phyloP scores from a whole-genome alignment of 2,888 invertebrate genomes.

The Hyposoter didymator region DNA sequence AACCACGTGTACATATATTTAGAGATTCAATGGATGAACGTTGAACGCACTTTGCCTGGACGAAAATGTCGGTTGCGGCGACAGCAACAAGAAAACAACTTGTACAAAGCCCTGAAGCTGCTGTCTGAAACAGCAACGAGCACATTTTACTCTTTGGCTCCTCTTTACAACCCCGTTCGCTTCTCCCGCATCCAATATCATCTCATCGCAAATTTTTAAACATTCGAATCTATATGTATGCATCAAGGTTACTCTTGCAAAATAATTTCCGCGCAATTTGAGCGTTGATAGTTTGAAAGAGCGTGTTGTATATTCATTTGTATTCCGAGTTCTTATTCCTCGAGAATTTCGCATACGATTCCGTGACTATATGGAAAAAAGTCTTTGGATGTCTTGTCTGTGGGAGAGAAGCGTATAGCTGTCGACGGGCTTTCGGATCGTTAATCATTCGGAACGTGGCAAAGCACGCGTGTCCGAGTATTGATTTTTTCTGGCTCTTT shows the following conservation, averaged over 20 bases:
- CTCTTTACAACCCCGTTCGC: slow-evolving; percentile 6
- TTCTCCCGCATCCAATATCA: slow-evolving; percentile 1
- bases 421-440: slow-evolving; percentile 45
- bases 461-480: slow-evolving; percentile 45
- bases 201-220: neutral
- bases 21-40: neutral
- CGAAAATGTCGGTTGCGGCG: slow-evolving; percentile 10
- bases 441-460: slow-evolving; percentile 56
- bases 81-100: slow-evolving; percentile 60
- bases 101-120: slow-evolving; percentile 54
- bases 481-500: neutral
- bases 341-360: neutral
- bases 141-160: slow-evolving; percentile 21
- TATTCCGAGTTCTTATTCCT: neutral
- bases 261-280: neutral
- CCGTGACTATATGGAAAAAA: neutral
- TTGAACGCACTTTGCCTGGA: neutral
- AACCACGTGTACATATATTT: neutral
- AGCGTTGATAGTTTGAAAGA: neutral
- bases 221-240: neutral
- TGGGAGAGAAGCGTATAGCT: neutral
- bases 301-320: neutral
- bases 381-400: slow-evolving; percentile 38
- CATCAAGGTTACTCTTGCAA: neutral
- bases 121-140: slow-evolving; percentile 66